A percentile compares a stretch with the other conserved stretches of the same genome.
Evolutionary conservation across 2,888 invertebrate genomes (phyloP).

Genomic region (Cylindroiulus punctatus): DNA sequence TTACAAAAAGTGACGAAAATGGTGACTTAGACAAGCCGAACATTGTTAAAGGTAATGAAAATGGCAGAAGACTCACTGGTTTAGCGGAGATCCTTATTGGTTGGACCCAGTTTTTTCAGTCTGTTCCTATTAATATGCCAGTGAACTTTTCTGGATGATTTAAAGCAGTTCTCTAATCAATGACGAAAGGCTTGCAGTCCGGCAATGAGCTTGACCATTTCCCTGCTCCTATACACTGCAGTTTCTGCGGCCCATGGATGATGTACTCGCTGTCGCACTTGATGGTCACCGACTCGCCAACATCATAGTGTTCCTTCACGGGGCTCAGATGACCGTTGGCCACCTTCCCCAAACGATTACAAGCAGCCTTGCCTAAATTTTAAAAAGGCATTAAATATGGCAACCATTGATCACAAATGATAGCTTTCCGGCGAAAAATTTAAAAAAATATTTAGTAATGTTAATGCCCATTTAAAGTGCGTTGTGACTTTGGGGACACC

Average conservation of each 20-base stretch:
- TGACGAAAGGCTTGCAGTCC: constrained; percentile 67
- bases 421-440: too few relatives aligned
- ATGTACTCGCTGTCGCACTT: constrained; percentile 76
- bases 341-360: constrained; percentile 78
- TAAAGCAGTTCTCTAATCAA: background rate
- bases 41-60: background rate
- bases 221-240: constrained; percentile 75
- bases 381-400: too few relatives aligned
- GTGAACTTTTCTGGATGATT: background rate
- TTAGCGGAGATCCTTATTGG: background rate
- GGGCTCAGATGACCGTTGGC: constrained; percentile 77
- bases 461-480: too few relatives aligned
- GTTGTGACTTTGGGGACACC: too few relatives aligned
- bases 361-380: constrained; percentile 76
- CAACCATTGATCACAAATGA: too few relatives aligned
- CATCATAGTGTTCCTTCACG: constrained; percentile 78
- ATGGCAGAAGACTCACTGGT: constrained; percentile 3
- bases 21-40: background rate
- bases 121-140: background rate
- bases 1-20: constrained; percentile 20
- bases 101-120: background rate
- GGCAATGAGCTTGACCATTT: constrained; percentile 77
- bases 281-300: constrained; percentile 77
- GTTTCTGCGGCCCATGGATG: constrained; percentile 70
- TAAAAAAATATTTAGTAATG: too few relatives aligned